A percentile compares a stretch with the other conserved stretches of the same genome.
These are phyloP conservation scores for Mactromeris polynyma DNA, from an alignment of 2,888 invertebrate species.

Conservation along the genomic window DNA sequence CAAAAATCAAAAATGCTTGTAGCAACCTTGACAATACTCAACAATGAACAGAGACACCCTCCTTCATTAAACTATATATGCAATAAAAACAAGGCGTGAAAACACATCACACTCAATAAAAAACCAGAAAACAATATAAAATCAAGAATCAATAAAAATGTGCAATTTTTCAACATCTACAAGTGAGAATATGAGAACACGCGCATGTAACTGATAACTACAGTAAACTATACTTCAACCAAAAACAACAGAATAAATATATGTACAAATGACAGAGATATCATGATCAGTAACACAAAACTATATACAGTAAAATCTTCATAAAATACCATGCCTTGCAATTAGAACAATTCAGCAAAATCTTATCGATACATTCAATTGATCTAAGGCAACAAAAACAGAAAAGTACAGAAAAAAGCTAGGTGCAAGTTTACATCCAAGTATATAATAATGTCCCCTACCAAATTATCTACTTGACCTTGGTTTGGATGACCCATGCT, in stretches of 20 bases:
- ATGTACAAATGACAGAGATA: background rate
- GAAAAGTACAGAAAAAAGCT: no score
- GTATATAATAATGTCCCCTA: no score
- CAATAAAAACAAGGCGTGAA: background rate
- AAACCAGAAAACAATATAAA: background rate
- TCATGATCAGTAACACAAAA: background rate
- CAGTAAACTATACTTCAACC: background rate
- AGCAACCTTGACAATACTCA: background rate
- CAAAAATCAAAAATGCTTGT: slow-evolving; percentile 2
- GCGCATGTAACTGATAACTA: background rate
- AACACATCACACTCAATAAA: background rate
- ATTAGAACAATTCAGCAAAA: no score
- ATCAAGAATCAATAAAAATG: background rate
- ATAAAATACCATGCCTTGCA: background rate
- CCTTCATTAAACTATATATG: slow-evolving; percentile 10
- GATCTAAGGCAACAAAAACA: no score
- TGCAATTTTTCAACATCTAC: background rate
- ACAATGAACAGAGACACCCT: background rate
- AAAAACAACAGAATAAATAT: slow-evolving; percentile 12
- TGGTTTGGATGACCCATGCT: no score
- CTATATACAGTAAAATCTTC: background rate
- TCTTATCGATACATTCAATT: no score
- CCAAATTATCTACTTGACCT: no score
- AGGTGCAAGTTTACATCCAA: no score
- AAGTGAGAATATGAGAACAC: background rate